Evolutionary conservation across 2,797 vertebrate genomes (phyloP).

Genomic region (Sebastes miniatus): DNA sequence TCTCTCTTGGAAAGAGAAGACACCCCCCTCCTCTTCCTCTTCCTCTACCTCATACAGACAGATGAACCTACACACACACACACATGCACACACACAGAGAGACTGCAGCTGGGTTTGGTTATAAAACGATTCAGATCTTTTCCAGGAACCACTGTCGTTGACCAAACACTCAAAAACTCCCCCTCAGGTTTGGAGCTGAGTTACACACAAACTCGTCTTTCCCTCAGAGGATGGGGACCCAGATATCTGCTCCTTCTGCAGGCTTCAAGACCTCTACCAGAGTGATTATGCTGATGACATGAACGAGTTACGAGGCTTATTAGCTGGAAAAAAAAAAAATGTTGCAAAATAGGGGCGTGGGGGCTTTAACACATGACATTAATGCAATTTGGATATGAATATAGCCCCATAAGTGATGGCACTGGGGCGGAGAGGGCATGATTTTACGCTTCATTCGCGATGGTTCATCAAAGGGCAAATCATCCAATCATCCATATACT

Average conservation of each 20-base stretch:
- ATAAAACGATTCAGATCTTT: conserved; percentile 94
- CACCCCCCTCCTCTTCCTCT: conserved; percentile 65
- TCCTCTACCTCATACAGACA: conserved; percentile 69
- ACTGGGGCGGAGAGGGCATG: conserved; percentile 60
- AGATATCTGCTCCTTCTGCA: conserved; percentile 48
- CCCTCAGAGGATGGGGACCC: conserved; percentile 70
- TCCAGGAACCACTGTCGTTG: conserved; percentile 86
- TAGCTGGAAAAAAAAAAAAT: conserved; percentile 32
- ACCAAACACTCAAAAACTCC: conserved; percentile 84
- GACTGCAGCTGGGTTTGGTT: conserved; percentile 88
- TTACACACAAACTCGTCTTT: conserved; percentile 79
- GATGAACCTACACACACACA: conserved; percentile 57
- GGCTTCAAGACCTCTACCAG: conserved; percentile 70
- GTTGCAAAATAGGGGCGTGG: conserved; percentile 58
- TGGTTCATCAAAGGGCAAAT: conserved; percentile 54
- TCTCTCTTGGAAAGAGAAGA: conserved; percentile 69
- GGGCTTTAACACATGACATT: conserved; percentile 78
- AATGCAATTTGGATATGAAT: conserved; percentile 77
- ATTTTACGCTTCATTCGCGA: conserved; percentile 74
- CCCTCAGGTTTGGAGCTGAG: conserved; percentile 83
- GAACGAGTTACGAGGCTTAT: conserved; percentile 77
- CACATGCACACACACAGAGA: conserved; percentile 36
- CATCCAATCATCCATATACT: conserved; percentile 18
- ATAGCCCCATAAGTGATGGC: conserved; percentile 57
- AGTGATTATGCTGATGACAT: conserved; percentile 83